Conservation (phyloP, 2,113 vertebrate genomes). For the Rutilus rutilus region DNA sequence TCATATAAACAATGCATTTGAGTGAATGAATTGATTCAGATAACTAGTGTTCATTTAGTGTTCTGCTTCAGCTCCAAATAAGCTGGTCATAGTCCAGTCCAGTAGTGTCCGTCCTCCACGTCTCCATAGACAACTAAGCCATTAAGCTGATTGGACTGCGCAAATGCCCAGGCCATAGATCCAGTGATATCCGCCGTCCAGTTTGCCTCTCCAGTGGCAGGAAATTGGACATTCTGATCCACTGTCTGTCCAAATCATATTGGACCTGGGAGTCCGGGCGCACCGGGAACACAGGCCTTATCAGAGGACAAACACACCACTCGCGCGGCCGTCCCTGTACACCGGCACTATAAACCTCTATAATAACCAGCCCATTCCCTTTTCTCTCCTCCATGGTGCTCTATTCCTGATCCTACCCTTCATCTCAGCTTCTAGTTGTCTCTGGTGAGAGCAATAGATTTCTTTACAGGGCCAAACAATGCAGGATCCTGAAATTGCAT, state of each 20-base stretch:
- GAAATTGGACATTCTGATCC: slow-evolving; percentile 17
- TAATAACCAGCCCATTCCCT: slow-evolving; percentile 10
- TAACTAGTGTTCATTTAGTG: slow-evolving; percentile 1
- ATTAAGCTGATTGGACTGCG: slow-evolving; percentile 22
- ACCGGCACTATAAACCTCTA: background rate
- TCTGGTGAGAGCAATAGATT: slow-evolving; percentile 49
- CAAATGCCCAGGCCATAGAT: slow-evolving; percentile 12
- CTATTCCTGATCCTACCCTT: slow-evolving; percentile 11
- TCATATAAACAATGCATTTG: background rate
- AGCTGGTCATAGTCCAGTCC: slow-evolving; percentile 11
- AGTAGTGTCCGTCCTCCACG: background rate
- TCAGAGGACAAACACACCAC: slow-evolving; percentile 28
- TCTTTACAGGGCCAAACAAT: slow-evolving; percentile 53
- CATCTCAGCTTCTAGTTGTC: slow-evolving; percentile 31
- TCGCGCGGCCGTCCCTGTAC: background rate
- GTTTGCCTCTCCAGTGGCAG: slow-evolving; percentile 10
- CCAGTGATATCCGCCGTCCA: background rate
- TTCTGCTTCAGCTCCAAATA: slow-evolving; percentile 8
- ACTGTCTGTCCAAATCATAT: slow-evolving; percentile 34
- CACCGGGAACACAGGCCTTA: slow-evolving; percentile 31
- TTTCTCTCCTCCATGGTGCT: background rate
- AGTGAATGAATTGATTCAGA: background rate
- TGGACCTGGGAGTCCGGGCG: background rate
- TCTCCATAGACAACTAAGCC: slow-evolving; percentile 28
- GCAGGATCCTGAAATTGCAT: slow-evolving; percentile 47